Conservation (phyloP, 2,797 vertebrate genomes). For the Catostomus latipinnis region DNA sequence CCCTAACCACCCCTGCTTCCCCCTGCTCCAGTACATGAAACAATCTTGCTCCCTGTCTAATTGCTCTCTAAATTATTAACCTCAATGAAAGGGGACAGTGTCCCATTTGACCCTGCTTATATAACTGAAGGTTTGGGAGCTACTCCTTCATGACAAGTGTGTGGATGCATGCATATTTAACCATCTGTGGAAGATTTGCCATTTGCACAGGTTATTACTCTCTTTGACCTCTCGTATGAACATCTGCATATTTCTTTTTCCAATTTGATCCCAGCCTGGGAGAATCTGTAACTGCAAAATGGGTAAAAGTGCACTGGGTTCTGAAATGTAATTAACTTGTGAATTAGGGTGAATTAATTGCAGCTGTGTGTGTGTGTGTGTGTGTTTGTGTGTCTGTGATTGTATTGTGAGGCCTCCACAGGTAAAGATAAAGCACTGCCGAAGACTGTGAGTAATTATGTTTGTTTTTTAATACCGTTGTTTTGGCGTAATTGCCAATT, state of each 20-base stretch:
- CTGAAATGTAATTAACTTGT: conserved; percentile 44
- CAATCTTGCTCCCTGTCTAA: conserved; percentile 64
- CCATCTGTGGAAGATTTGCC: conserved; percentile 54
- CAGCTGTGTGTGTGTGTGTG: conserved; percentile 27
- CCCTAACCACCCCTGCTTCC: conserved; percentile 30
- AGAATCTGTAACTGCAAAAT: background rate
- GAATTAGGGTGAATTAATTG: conserved; percentile 27
- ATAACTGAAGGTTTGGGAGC: conserved; percentile 53
- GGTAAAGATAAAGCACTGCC: conserved; percentile 46
- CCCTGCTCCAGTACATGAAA: conserved; percentile 58
- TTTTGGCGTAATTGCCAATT: conserved; percentile 55
- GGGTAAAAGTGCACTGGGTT: conserved; percentile 21
- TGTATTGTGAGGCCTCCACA: conserved; percentile 33
- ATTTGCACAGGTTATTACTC: conserved; percentile 46
- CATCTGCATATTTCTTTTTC: conserved; percentile 20
- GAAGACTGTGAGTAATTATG: conserved; percentile 49
- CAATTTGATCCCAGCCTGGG: background rate
- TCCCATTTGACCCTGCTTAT: conserved; percentile 60
- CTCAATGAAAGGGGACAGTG: conserved; percentile 58
- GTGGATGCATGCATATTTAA: conserved; percentile 61
- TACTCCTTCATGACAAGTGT: conserved; percentile 50
- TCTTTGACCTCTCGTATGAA: conserved; percentile 44
- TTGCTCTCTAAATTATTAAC: conserved; percentile 75
- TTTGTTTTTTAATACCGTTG: conserved; percentile 51
- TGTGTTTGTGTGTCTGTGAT: background rate